Conservation (phyloP, 2,888 invertebrate genomes). For the Dexiosoma caninum region DNA sequence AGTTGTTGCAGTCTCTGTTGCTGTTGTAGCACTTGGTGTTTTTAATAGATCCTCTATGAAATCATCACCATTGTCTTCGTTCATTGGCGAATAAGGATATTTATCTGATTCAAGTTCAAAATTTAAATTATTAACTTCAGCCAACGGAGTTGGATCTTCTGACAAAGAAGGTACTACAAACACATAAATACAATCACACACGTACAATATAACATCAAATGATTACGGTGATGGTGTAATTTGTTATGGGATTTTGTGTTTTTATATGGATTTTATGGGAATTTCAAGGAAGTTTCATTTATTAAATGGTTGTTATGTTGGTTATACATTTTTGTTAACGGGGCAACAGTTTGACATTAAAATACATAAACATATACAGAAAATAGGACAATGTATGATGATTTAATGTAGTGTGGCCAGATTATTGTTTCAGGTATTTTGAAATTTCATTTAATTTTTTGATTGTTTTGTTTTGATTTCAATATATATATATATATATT, state of each 20-base stretch:
- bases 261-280: conserved; percentile 14
- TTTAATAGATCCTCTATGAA: conserved; percentile 69
- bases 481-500: too few species aligned
- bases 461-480: too few species aligned
- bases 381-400: conserved; percentile 10
- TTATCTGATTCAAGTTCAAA: conserved; percentile 77
- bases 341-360: conserved; percentile 6
- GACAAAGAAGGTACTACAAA: conserved; percentile 77
- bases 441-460: conserved; percentile 21
- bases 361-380: conserved; percentile 32
- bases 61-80: conserved; percentile 31
- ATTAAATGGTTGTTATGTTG: neutral
- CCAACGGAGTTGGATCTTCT: conserved; percentile 78
- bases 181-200: conserved; percentile 18
- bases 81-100: conserved; percentile 60
- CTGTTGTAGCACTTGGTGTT: conserved; percentile 69
- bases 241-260: conserved; percentile 20
- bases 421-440: conserved; percentile 31
- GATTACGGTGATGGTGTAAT: conserved; percentile 23
- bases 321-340: neutral
- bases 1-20: conserved; percentile 16
- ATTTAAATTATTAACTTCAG: conserved; percentile 77
- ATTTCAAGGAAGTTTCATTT: conserved; percentile 8
- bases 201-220: conserved; percentile 31
- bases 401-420: conserved; percentile 45